Evolutionary conservation across 2,113 vertebrate genomes (phyloP), one percentile per base, ranked within the genome.

Genomic region (Chionis minor): DNA sequence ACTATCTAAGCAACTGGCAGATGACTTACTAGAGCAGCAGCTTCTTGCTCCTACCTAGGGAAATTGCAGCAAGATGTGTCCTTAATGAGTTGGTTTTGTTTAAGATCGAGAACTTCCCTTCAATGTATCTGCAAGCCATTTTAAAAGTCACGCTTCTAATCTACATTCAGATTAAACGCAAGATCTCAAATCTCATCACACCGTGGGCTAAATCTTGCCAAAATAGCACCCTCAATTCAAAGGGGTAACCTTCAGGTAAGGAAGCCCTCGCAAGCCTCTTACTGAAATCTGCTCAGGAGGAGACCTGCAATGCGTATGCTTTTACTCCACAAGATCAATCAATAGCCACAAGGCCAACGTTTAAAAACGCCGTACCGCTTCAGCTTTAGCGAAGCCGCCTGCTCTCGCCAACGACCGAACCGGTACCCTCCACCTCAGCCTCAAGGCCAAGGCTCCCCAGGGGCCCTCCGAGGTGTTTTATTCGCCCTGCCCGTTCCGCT

Each of bases 301-400:
- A 84, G 96, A 98, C 98, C 99, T 98, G 99, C 99, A 99, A 98
- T 99, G 99, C 99, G 99, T 98, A 98, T 98, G 97, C 94, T 92
- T 93, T 63, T 66, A 87, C 71, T 96, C 95, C 93, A 89, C 92
- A 56, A 88, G 92, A 96, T 90, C 94, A 55, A 97, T 97, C 97
- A 82, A 63, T 78, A 88, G 69, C 71, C 80, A 82, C 94, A 78
- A 79, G 81, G 93, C 91, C 51, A 84, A 42, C 13, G 40, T 35
- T 95, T 52, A 9, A 83, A 42, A 92, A 32, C 32, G 78, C 83
- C 91, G 8, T 27, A 4, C 7, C 54, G 65, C 87, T 33, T 32
- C 18, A 61, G 91, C 26, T 28, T 35, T 4, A 67, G n/a, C 62
- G 16, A 52, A 56, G 59, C 27, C 4, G 15, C 1, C n/a, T 1